These are phyloP conservation scores for Ornithorhynchus anatinus DNA, from an alignment of 2,113 vertebrate species.

Conservation along the genomic window DNA sequence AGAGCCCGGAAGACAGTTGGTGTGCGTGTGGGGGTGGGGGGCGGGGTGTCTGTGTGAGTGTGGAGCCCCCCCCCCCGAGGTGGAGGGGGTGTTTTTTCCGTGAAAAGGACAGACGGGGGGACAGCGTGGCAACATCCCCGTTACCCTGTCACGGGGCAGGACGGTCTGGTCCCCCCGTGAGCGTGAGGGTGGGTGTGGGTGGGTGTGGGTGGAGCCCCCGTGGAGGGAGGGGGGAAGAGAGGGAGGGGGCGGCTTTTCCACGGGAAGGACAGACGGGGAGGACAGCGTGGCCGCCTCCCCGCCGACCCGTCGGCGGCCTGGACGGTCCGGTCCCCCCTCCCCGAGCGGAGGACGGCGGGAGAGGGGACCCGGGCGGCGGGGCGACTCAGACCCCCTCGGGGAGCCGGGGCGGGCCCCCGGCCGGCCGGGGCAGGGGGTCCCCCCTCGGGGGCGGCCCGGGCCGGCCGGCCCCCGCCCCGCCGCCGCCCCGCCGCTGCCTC, in stretches of 20 bases:
- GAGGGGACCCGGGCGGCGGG: background rate
- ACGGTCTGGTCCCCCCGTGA: too few species aligned
- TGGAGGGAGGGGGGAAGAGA: background rate
- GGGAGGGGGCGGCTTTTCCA: background rate
- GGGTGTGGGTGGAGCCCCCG: background rate
- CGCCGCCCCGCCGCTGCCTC: conserved; percentile 13
- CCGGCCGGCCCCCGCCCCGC: background rate
- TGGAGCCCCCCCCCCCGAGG: accelerated
- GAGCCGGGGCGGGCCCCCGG: conserved; percentile 33
- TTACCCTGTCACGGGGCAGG: too few species aligned
- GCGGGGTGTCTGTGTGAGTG: background rate
- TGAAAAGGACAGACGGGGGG: background rate
- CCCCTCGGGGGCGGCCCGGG: conserved; percentile 11
- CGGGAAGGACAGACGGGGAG: background rate
- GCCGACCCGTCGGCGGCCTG: too few species aligned
- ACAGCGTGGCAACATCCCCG: too few species aligned
- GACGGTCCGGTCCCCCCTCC: background rate
- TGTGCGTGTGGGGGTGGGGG: background rate
- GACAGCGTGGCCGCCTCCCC: too few species aligned
- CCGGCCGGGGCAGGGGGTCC: conserved; percentile 49
- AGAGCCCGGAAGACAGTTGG: conserved; percentile 38
- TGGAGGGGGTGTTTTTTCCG: background rate
- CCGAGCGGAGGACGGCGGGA: too few species aligned
- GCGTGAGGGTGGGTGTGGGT: too few species aligned
- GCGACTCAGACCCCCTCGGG: background rate